Evolutionary conservation across 2,797 vertebrate genomes (phyloP), one percentile per base, ranked within the genome.

Genomic region (Coranthus polyacanthus): DNA sequence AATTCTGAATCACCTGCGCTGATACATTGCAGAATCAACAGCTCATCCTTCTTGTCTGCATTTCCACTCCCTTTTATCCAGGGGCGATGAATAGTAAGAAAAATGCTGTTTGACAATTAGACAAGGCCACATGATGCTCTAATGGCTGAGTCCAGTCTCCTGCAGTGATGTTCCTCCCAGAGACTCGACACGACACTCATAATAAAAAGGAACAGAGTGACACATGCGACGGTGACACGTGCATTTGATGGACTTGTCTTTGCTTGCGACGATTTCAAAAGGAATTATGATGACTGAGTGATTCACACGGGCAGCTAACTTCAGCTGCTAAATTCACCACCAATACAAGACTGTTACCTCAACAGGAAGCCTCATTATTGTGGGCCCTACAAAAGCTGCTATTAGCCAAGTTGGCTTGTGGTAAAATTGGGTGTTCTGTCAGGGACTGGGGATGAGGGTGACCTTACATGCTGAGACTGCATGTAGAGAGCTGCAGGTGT

Each of bases 61-160:
- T 56, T 51, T 66, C 38, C 12, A 39, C 37, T 46, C 12, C 22
- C 45, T 54, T 84, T 78, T 39, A 62, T 78, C 52, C 36, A 34
- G 18, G 24, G 15, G 16, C 43, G 32, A 65, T 75, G 78, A 78
- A 85, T 68, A 63, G 56, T 50, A 41, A 51, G 62, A 67, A 54
- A 64, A 68, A 78, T 65, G 60, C 71, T 64, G 13, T n/a, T 44
- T 57, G 71, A 83, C 78, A 86, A 84, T 87, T 78, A 81, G 61
- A 80, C 79, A 83, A 85, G 82, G 76, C 82, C 72, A 73, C 61
- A 64, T 46, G 56, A 66, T 60, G 67, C 53, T 69, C 50, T 62
- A 79, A 85, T 63, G 70, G 46, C 64, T 21, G 45, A 69, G 51
- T 50, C 18, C 26, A 18, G 53, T 68, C 70, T 60, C 46, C 52